Evolutionary conservation across 53 echinoderm and acorn worm species (phyloP).

Genomic region (Apostichopus leukothele): DNA sequence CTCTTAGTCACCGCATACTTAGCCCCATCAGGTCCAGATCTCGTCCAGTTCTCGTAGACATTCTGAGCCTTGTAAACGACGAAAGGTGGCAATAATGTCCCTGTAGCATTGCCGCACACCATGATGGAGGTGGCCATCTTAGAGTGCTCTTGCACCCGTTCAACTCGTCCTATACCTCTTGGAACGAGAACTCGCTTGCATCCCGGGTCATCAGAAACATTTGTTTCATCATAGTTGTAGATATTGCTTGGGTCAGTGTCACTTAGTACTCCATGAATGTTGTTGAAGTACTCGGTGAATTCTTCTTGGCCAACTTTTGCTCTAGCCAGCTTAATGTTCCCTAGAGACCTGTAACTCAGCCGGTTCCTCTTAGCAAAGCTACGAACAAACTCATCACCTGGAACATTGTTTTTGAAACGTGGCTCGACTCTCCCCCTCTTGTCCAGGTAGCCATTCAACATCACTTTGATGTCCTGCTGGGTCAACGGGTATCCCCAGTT

Average conservation of each 20-base stretch:
- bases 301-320: not conserved
- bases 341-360: not conserved
- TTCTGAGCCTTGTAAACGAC: not conserved
- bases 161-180: conserved; percentile 2
- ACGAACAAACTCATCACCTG: not conserved
- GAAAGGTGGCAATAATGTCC: not conserved
- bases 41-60: conserved; percentile 1
- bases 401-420: not conserved
- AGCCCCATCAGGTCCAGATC: conserved; percentile 18
- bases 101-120: conserved; percentile 3
- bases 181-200: not conserved
- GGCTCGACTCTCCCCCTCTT: not conserved
- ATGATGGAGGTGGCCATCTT: not conserved
- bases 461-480: not conserved
- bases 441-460: conserved; percentile 8
- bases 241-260: not conserved
- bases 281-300: not conserved
- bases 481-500: not conserved
- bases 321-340: not conserved
- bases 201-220: conserved; percentile 34
- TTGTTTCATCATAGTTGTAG: conserved; percentile 26
- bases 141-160: not conserved
- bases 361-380: not conserved
- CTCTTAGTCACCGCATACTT: not conserved
- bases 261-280: not conserved